phyloP scores from a whole-genome alignment of 1,140 invertebrate species.

The Whitmania pigra region DNA sequence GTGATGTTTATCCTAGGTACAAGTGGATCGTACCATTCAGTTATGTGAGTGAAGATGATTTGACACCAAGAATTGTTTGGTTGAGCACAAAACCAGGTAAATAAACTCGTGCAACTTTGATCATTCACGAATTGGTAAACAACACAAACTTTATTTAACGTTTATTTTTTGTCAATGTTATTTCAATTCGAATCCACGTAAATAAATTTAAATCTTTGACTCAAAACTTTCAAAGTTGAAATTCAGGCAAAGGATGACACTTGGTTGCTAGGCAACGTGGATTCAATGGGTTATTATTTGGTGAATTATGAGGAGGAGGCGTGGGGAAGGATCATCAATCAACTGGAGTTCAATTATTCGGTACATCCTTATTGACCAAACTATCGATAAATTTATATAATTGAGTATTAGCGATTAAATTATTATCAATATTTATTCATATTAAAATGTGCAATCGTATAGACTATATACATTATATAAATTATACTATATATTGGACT shows the following conservation, averaged over 20 bases:
- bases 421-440: too few relatives aligned
- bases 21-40: slow-evolving; percentile 30
- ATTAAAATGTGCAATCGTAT: too few relatives aligned
- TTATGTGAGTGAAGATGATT: slow-evolving; percentile 25
- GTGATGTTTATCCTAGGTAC: slow-evolving; percentile 22
- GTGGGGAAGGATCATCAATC: slow-evolving; percentile 26
- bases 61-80: slow-evolving; percentile 13
- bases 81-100: not conserved
- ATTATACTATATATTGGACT: too few relatives aligned
- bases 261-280: slow-evolving; percentile 27
- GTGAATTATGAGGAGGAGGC: slow-evolving; percentile 28
- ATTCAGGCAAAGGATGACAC: slow-evolving; percentile 11
- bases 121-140: too few relatives aligned
- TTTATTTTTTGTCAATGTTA: too few relatives aligned
- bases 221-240: slow-evolving; percentile 15
- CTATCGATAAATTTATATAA: slow-evolving; percentile 4
- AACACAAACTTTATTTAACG: too few relatives aligned
- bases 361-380: slow-evolving; percentile 5
- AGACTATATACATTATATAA: too few relatives aligned
- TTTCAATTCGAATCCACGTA: too few relatives aligned
- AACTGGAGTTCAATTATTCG: slow-evolving; percentile 27
- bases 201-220: too few relatives aligned
- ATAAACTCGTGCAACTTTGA: too few relatives aligned
- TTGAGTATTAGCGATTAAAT: too few relatives aligned
- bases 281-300: slow-evolving; percentile 29